Evolutionary conservation across 2,113 vertebrate species (phyloP).

Genomic region (mouse (Mus musculus)): DNA sequence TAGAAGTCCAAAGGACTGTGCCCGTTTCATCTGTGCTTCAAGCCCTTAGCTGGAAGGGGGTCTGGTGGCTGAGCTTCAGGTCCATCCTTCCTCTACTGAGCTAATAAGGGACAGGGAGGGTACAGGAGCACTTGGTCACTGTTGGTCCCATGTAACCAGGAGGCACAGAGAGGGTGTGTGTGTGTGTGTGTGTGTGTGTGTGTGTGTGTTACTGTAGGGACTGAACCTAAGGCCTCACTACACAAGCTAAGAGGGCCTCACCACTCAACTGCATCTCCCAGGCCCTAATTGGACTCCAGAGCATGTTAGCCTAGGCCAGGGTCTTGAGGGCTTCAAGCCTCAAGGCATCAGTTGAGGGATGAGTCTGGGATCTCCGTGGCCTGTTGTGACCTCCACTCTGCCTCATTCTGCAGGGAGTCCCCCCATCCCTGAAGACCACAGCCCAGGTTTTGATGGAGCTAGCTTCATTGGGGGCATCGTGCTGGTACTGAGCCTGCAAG

Average conservation of each 20-base stretch:
- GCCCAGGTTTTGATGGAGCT: constrained; percentile 92
- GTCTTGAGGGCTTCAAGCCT: background rate
- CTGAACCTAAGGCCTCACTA: background rate
- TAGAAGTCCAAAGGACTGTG: background rate
- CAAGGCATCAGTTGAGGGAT: background rate
- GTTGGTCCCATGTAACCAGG: background rate
- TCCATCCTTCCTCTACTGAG: background rate
- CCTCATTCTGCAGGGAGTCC: constrained; percentile 66
- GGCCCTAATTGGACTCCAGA: background rate
- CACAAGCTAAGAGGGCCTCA: background rate
- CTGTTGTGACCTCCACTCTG: background rate
- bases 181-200: background rate
- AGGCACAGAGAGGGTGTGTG: background rate
- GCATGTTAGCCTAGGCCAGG: background rate
- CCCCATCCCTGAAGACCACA: constrained; percentile 83
- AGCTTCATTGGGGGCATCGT: constrained; percentile 96
- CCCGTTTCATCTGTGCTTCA: background rate
- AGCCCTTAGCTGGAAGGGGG: background rate
- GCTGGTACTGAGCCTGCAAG: constrained; percentile 93
- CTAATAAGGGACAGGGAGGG: background rate
- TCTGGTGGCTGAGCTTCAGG: background rate
- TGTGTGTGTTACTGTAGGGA: background rate
- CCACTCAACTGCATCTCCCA: background rate
- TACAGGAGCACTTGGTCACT: background rate
- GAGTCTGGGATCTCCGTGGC: background rate